Evolutionary conservation across 2,888 invertebrate species (phyloP), one percentile per base, ranked within the genome.

Genomic region (Philonicus albiceps): DNA sequence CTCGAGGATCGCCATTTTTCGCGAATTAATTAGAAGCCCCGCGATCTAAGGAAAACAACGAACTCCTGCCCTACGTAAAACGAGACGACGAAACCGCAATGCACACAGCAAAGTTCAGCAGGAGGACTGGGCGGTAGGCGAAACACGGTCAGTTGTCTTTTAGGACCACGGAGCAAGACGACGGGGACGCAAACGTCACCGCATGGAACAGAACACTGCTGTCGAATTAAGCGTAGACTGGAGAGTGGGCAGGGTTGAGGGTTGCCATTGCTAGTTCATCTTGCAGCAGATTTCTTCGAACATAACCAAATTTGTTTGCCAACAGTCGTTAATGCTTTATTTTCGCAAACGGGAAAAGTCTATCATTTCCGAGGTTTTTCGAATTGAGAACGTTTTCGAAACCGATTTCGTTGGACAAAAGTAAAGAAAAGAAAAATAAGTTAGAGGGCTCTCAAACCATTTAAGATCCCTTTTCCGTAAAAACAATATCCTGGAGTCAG

Each of bases 1-100:
- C 89, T 92, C 92, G 87, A 92, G 80, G 13, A 89, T 88, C 75
- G 88, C 81, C 88, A 88, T 88, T 87, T 86, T 85, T 3, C 64
- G n/a, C 43, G 16, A 74, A 30, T 43, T 27, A 84, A 73, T 8
- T 84, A 78, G 22, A 78, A 43, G 37, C 37, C n/a, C 37, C n/a
- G 22, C 19, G n/a, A 31, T 83, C n/a, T 19, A 16, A 19, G 22
- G 64, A 55, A 64, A 83, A 64, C 34, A 83, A 64, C 11, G 16
- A 64, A 83, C 37, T 83, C 19, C 27, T 30, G 53, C n/a, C 27
- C 53, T 31, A 5, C 30, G 13, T 2, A 53, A 22, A 80, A n/a
- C 49, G 30, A 34, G 30, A 80, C 80, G 34, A 53, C 80, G 34
- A 53, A 49, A 49, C 80, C 80, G 53, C 80, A 80, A 34, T 53